Conservation (phyloP, 2,888 invertebrate species). For the Drosophila pseudotalamancana region DNA sequence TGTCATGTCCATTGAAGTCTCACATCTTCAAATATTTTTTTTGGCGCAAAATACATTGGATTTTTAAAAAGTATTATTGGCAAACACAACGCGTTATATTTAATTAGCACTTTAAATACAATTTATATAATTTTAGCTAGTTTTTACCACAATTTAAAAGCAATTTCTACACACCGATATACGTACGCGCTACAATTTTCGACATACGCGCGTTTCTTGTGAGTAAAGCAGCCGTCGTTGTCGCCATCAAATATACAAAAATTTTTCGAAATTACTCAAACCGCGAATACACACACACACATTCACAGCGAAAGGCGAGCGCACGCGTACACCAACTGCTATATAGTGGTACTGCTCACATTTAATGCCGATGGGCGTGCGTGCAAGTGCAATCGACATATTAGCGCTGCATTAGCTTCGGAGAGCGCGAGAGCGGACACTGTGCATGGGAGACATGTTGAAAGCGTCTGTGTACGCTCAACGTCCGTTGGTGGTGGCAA, state of each 20-base stretch:
- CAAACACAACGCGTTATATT: slow-evolving; percentile 59
- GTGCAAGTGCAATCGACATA: slow-evolving; percentile 54
- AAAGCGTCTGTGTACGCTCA: slow-evolving; percentile 43
- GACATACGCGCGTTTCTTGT: slow-evolving; percentile 84
- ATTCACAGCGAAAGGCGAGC: slow-evolving; percentile 52
- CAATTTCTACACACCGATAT: slow-evolving; percentile 80
- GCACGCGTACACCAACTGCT: slow-evolving; percentile 58
- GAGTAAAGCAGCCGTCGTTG: slow-evolving; percentile 79
- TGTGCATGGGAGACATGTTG: slow-evolving; percentile 41
- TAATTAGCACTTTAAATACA: slow-evolving; percentile 64
- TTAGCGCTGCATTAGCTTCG: slow-evolving; percentile 25
- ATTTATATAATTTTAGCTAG: slow-evolving; percentile 70
- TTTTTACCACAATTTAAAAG: slow-evolving; percentile 80
- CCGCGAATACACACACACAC: slow-evolving; percentile 75
- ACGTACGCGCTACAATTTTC: slow-evolving; percentile 80
- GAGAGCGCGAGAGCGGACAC: slow-evolving; percentile 50
- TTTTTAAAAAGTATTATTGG: slow-evolving; percentile 57
- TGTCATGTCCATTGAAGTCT: slow-evolving; percentile 80
- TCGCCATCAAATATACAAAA: slow-evolving; percentile 83
- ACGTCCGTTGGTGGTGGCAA: slow-evolving; percentile 32
- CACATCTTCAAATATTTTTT: slow-evolving; percentile 80
- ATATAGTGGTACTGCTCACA: slow-evolving; percentile 47
- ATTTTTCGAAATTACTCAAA: slow-evolving; percentile 82
- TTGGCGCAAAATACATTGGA: slow-evolving; percentile 58
- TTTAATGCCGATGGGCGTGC: slow-evolving; percentile 23